A percentile compares a stretch with the other conserved stretches of the same genome.
These are phyloP conservation scores for Silurus meridionalis DNA, from an alignment of 2,113 vertebrate species.

Conservation along the genomic window DNA sequence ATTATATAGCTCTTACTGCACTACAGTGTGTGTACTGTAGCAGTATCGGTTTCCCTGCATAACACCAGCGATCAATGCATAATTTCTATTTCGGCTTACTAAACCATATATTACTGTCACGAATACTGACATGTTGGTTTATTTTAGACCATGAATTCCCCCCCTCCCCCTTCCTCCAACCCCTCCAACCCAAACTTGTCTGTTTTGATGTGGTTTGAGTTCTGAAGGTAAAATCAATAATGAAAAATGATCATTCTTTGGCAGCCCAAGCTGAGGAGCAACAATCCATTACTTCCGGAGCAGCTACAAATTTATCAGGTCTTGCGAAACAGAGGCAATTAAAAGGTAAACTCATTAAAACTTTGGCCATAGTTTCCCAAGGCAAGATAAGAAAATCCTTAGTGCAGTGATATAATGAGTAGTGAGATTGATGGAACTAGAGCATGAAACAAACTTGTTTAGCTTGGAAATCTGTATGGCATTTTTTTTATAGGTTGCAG, in stretches of 20 bases:
- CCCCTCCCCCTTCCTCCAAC: neutral
- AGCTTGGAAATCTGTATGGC: neutral
- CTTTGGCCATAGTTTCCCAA: slow-evolving; percentile 24
- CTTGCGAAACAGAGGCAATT: slow-evolving; percentile 20
- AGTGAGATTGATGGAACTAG: slow-evolving; percentile 1
- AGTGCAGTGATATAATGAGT: slow-evolving; percentile 12
- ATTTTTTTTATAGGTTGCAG: no score
- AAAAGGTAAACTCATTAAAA: slow-evolving; percentile 33
- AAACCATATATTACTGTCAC: neutral
- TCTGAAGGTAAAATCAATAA: slow-evolving; percentile 32
- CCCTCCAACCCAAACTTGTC: neutral
- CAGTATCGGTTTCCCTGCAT: neutral
- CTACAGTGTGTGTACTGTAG: neutral
- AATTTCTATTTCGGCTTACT: neutral
- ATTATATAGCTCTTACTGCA: neutral
- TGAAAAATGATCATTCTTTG: slow-evolving; percentile 20
- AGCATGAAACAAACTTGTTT: neutral
- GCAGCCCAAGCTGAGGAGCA: neutral
- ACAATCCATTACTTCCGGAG: slow-evolving; percentile 8
- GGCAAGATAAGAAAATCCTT: slow-evolving; percentile 28
- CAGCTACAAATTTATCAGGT: slow-evolving; percentile 24
- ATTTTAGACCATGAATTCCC: neutral
- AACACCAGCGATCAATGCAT: neutral
- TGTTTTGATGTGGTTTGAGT: neutral
- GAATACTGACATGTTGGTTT: neutral